Conservation (phyloP, 2,113 vertebrate genomes). For the Ptychochromis oligacanthus region DNA sequence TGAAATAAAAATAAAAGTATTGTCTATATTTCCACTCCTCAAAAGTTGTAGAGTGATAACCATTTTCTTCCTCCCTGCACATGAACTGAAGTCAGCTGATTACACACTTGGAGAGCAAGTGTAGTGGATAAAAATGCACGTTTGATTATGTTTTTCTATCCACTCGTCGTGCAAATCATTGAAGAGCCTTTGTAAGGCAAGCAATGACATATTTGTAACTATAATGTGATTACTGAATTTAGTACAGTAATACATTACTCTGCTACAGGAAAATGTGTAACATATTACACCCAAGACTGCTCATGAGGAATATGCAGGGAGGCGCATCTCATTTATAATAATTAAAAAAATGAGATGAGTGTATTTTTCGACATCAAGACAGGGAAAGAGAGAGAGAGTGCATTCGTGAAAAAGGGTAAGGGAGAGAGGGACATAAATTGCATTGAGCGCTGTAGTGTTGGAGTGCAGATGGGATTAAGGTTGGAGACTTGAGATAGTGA, state of each 20-base stretch:
- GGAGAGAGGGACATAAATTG: conserved; percentile 45
- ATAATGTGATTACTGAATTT: too few species aligned
- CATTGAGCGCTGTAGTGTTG: conserved; percentile 49
- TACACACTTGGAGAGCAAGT: too few species aligned
- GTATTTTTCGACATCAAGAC: neutral
- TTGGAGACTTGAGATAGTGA: conserved; percentile 67
- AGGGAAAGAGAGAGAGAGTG: conserved; percentile 1
- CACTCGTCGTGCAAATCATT: neutral
- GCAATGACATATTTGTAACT: neutral
- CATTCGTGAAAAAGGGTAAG: conserved; percentile 14
- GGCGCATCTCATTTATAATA: neutral
- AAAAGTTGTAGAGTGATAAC: too few species aligned
- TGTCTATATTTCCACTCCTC: too few species aligned
- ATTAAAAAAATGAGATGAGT: neutral
- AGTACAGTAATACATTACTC: neutral
- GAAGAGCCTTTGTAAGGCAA: neutral
- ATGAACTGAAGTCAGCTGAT: too few species aligned
- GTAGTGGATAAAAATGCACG: neutral
- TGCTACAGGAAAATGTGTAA: neutral
- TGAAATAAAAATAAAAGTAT: too few species aligned
- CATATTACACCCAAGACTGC: neutral
- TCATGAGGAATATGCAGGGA: neutral
- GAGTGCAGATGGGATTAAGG: conserved; percentile 53
- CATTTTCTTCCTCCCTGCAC: too few species aligned
- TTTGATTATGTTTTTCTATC: neutral